These are phyloP conservation scores for Onychostruthus taczanowskii DNA, from an alignment of 2,113 vertebrate species.

Conservation along the genomic window DNA sequence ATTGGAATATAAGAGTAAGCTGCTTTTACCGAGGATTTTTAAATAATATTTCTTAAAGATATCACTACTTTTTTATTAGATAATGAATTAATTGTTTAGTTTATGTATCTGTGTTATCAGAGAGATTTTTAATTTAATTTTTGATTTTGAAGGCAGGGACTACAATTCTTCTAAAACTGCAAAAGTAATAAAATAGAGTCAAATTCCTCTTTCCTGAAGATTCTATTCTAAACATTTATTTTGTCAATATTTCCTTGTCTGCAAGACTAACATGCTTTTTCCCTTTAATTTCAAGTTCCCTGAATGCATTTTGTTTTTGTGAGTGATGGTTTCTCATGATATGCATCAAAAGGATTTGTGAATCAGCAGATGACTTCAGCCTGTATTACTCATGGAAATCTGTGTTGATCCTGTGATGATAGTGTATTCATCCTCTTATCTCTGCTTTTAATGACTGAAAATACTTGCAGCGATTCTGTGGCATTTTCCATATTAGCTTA, in stretches of 20 bases:
- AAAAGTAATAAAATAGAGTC: neutral
- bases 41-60: neutral
- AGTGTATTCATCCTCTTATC: neutral
- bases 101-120: neutral
- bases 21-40: neutral
- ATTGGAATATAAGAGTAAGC: neutral
- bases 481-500: neutral
- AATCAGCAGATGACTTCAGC: neutral
- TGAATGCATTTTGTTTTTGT: neutral
- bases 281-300: neutral
- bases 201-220: neutral
- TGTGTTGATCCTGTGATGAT: neutral
- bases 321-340: neutral
- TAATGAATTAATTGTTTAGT: neutral
- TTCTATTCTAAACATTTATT: neutral
- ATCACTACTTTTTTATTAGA: neutral
- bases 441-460: neutral
- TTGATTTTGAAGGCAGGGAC: neutral
- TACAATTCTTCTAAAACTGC: neutral
- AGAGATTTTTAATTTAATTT: neutral
- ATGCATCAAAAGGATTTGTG: neutral
- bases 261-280: fast-evolving
- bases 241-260: neutral
- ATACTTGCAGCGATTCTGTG: neutral
- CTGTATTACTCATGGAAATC: neutral